Conservation (phyloP, 1,140 invertebrate genomes). For the Adoxophyes honmai region DNA sequence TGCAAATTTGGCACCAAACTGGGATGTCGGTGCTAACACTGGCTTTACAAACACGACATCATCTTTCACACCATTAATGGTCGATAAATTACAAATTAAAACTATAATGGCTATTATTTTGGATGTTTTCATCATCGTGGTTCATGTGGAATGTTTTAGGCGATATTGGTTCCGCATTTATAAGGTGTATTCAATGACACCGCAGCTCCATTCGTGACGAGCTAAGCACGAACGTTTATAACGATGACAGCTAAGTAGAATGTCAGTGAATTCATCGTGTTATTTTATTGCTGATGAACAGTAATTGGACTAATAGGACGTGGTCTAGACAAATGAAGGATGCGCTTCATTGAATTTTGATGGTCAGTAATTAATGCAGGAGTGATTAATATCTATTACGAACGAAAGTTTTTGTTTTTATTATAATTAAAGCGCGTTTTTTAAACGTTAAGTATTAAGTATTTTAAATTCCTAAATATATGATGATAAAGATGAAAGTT, state of each 20-base stretch:
- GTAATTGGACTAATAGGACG: too few species aligned
- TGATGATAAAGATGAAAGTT: too few species aligned
- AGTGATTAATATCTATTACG: too few species aligned
- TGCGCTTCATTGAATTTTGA: too few species aligned
- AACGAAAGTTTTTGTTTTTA: too few species aligned
- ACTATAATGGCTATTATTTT: conserved; percentile 15
- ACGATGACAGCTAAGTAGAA: not conserved
- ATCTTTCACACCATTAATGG: conserved; percentile 13
- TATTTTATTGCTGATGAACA: too few species aligned
- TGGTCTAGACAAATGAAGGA: too few species aligned
- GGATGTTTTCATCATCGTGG: conserved; percentile 26
- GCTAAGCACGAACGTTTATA: not conserved
- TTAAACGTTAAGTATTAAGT: too few species aligned
- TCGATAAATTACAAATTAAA: conserved; percentile 13
- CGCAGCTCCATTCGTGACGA: conserved; percentile 40
- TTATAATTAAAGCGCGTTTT: too few species aligned
- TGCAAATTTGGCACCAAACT: conserved; percentile 30
- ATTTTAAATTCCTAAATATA: too few species aligned
- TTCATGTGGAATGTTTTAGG: conserved; percentile 20
- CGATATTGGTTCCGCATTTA: conserved; percentile 41
- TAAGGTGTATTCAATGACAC: conserved; percentile 41
- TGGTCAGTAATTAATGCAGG: too few species aligned
- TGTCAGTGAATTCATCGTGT: not conserved
- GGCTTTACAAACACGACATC: conserved; percentile 42
- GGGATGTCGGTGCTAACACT: conserved; percentile 44